Conservation (phyloP, 2,113 vertebrate genomes). For the Xenopus borealis region DNA sequence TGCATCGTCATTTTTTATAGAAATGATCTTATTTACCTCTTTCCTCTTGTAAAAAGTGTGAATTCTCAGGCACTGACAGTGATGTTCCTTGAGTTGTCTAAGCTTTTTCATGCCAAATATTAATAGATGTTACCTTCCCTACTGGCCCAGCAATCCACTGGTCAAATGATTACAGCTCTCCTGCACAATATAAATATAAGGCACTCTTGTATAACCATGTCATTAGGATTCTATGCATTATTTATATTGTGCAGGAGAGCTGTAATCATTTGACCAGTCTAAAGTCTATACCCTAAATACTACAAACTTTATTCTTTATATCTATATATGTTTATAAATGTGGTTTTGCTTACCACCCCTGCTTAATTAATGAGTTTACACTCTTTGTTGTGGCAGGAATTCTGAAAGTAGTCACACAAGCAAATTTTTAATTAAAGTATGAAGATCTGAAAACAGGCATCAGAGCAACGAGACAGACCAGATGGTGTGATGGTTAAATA, state of each 20-base stretch:
- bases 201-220: no score
- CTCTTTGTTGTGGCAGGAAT: background rate
- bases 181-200: constrained; percentile 62
- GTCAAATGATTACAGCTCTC: constrained; percentile 50
- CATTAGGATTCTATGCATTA: no score
- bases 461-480: background rate
- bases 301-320: background rate
- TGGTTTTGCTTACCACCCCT: background rate
- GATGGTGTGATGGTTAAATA: background rate
- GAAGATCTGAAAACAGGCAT: constrained; percentile 1
- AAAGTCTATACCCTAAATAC: background rate
- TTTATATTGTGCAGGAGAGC: no score
- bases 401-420: background rate
- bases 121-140: no score
- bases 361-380: background rate
- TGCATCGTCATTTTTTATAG: no score
- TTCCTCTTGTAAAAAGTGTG: no score
- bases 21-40: no score
- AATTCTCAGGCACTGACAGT: no score
- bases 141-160: constrained; percentile 24
- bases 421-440: background rate
- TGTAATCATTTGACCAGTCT: no score
- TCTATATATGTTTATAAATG: background rate
- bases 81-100: no score
- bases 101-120: no score